Percentiles rank a stretch among this genome's conserved stretches.
These are phyloP conservation scores for Lithobates pipiens DNA, from an alignment of 2,797 vertebrate genomes.

Conservation along the genomic window DNA sequence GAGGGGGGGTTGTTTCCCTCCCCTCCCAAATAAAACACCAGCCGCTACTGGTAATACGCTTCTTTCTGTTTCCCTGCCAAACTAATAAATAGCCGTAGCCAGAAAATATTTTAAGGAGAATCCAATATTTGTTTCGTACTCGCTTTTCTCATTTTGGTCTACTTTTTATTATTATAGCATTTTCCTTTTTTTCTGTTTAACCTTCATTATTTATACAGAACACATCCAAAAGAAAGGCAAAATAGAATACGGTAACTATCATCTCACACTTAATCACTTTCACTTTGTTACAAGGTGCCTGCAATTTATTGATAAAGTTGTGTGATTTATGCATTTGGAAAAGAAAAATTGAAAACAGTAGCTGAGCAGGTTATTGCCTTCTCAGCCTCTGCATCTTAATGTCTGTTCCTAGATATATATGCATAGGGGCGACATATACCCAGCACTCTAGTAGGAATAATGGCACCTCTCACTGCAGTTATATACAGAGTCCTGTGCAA, in stretches of 20 bases:
- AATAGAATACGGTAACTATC: neutral
- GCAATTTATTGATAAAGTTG: slow-evolving; percentile 45
- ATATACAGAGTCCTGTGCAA: neutral
- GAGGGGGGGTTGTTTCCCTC: no score
- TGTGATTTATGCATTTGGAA: slow-evolving; percentile 3
- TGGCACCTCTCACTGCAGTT: neutral
- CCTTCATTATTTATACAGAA: neutral
- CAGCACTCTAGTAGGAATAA: neutral
- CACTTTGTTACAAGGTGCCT: neutral
- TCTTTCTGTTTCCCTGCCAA: neutral
- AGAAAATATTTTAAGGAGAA: neutral
- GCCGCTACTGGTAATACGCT: neutral
- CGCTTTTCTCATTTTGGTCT: neutral
- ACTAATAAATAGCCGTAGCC: neutral
- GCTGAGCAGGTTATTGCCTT: slow-evolving; percentile 7
- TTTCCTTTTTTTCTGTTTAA: neutral
- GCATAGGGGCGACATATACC: slow-evolving; percentile 23
- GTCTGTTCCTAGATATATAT: neutral
- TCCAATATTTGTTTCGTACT: neutral
- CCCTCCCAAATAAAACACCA: no score
- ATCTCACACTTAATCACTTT: slow-evolving; percentile 23
- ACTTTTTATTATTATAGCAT: neutral
- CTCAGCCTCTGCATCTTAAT: neutral
- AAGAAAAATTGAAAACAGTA: neutral
- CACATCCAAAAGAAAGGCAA: neutral